Conservation (phyloP, 2,888 invertebrate species). For the Augiades crinisus region DNA sequence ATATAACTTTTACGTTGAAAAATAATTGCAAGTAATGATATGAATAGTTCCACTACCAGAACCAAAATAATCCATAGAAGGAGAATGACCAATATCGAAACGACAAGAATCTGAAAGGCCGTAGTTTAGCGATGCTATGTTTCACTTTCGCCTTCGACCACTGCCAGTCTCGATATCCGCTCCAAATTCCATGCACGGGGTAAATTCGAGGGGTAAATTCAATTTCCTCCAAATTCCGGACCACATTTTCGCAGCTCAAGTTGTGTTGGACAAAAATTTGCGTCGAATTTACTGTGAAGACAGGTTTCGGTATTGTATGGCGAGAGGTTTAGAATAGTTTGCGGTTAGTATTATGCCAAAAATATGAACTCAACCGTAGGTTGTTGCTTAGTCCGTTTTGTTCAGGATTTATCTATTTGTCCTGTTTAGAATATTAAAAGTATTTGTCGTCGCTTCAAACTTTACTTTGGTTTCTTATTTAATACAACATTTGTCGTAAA, state of each 20-base stretch:
- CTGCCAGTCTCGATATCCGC: conserved; percentile 71
- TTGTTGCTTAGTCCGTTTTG: not conserved
- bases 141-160: conserved; percentile 85
- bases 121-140: conserved; percentile 4
- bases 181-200: conserved; percentile 87
- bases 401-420: not conserved
- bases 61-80: too few relatives aligned
- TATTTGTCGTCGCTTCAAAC: too few relatives aligned
- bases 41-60: too few relatives aligned
- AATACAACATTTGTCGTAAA: too few relatives aligned
- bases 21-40: too few relatives aligned
- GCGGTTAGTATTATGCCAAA: conserved; percentile 21
- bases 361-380: conserved; percentile 1
- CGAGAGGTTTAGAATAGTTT: conserved; percentile 15
- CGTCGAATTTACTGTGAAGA: conserved; percentile 16
- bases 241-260: conserved; percentile 20
- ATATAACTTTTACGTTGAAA: too few relatives aligned
- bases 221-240: conserved; percentile 26
- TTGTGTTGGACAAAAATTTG: conserved; percentile 17
- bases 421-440: not conserved
- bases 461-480: too few relatives aligned
- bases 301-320: conserved; percentile 21
- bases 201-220: conserved; percentile 78
- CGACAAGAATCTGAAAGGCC: conserved; percentile 1
- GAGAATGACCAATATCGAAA: too few relatives aligned